Evolutionary conservation across 2,888 invertebrate genomes (phyloP), one percentile per base, ranked within the genome.

Genomic region (Thereva nobilitata): DNA sequence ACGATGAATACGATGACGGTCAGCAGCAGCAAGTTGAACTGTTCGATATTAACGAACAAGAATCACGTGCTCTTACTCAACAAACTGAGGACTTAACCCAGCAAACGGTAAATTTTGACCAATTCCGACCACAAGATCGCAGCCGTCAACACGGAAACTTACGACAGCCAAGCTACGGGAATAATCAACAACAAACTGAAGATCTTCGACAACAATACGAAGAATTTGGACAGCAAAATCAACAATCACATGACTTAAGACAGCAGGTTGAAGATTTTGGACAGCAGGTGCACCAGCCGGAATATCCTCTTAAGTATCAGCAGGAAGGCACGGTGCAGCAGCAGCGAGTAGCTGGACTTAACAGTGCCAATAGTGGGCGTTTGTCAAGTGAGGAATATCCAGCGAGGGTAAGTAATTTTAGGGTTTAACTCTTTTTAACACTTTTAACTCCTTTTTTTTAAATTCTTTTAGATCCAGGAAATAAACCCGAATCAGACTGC

Each of bases 241-340:
- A 72, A 50, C 67, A 70, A 47, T 50, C 68, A 5, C 70, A 71
- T 47, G 68, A 74, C 55, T 66, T 71, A 4, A 72, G 70, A 0
- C 74, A 75, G 23, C 74, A 76, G 6, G 40, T 40, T 38, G 65
- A 41, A 35, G 56, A 65, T 54, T 10, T 65, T 7, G 40, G 50
- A 5, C 64, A 65, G 6, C 53, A 64, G 35, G 12, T 47, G 2
- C 47, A 47, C 2, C 53, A 55, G 9, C 9, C 37, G 2, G 8
- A 55, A 8, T 38, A 65, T 35, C 56, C 64, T 9, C 9, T 40
- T 9, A 45, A 10, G 5, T 54, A 55, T 34, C 52, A 64, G 42
- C 54, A 40, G 7, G 55, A 64, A 9, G 12, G 37, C n/a, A 5
- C 40, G n/a, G 23, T 5, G 3, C 64, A 47, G 47, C 45, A 54